phyloP scores from a whole-genome alignment of 2,797 vertebrate species.

The Picus viridis region DNA sequence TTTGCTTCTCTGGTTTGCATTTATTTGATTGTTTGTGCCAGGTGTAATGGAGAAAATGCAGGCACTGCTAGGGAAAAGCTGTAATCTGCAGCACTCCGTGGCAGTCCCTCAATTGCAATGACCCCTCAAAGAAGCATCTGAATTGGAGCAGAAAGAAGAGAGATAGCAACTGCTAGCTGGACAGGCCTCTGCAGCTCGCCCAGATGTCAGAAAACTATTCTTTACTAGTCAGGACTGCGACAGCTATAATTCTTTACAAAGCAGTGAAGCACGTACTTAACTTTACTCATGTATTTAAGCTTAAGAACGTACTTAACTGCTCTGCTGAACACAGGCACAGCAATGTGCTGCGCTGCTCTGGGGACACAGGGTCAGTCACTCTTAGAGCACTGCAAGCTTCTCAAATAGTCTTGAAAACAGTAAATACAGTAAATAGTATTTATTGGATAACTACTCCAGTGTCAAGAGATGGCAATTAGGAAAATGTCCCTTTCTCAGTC shows the following conservation, averaged over 20 bases:
- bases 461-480: neutral
- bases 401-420: neutral
- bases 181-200: neutral
- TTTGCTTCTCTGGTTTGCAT: slow-evolving; percentile 54
- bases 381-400: neutral
- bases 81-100: neutral
- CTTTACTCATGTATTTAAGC: neutral
- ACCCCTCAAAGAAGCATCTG: neutral
- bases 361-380: neutral
- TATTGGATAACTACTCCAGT: neutral
- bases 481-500: neutral
- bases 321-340: neutral
- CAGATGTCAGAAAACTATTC: neutral
- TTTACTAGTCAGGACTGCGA: neutral
- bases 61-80: slow-evolving; percentile 27
- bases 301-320: neutral
- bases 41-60: slow-evolving; percentile 59
- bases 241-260: neutral
- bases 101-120: neutral
- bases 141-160: neutral
- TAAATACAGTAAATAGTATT: neutral
- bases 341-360: neutral
- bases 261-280: neutral
- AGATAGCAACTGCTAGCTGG: neutral
- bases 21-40: slow-evolving; percentile 67